Base-by-base conservation (phyloP, 2,797 vertebrate genomes). In the Sebastes steindachneri region DNA sequence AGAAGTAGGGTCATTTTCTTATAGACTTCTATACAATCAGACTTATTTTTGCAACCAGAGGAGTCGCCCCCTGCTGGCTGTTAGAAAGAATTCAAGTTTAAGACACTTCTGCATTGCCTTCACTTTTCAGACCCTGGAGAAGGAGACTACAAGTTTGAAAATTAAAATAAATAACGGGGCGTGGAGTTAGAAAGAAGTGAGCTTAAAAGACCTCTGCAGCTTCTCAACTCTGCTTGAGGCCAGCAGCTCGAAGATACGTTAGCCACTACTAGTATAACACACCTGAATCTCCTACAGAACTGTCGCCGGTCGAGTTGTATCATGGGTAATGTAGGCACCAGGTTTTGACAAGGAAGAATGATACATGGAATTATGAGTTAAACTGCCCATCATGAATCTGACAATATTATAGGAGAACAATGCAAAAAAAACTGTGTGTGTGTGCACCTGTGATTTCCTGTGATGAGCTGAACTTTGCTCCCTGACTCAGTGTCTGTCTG, bases 401-500 rank as follows among this genome's bases (percentile, higher is more conserved):
- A 29, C 2, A 26, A 10, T 25, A 11, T 37, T 25, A 51, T 48
- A 51, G 3, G 7, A 37, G 33, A 10, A 7, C n/a, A 65, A 67
- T 21, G 19, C 25, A 26, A 58, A 17, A 45, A 59, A 31, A 58
- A 28, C 10, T 80, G 63, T 23, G 48, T 68, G 17, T 71, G n/a
- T 19, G 76, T 25, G 45, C 54, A 28, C 26, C 37, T 59, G 57
- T 69, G 79, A 80, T 73, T 85, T 79, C 73, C 55, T 84, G 74
- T 79, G 83, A 85, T 85, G 73, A 79, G 79, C 25, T 88, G 78
- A 88, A 80, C 86, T 89, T 74, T 87, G 79, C 73, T 82, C 83
- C 64, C 69, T 90, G 86, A 86, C 83, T 92, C 88, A 84, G 62
- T 77, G 86, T 82, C 87, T 76, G 76, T 86, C 78, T 83, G 85